Percentiles rank a stretch among this genome's conserved stretches.
Conservation (phyloP, 2,888 invertebrate genomes). For the Protophormia terraenovae region DNA sequence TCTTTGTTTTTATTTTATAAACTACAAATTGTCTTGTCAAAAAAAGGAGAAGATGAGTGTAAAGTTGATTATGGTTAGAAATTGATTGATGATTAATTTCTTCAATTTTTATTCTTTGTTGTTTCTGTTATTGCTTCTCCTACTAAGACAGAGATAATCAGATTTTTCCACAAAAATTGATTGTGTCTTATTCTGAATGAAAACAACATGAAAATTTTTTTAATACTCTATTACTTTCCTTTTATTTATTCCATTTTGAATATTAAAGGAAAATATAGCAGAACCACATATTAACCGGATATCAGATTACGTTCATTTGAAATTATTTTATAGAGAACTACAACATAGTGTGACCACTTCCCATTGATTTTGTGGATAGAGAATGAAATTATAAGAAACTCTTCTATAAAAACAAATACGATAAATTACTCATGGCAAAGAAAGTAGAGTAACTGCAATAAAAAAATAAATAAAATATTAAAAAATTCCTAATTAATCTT, state of each 20-base stretch:
- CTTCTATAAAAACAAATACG: conserved; percentile 16
- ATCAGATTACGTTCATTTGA: conserved; percentile 64
- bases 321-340: conserved; percentile 32
- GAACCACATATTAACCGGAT: conserved; percentile 60
- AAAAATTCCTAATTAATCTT: conserved; percentile 40
- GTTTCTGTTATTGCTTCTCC: not conserved
- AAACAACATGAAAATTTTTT: not conserved
- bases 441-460: not conserved
- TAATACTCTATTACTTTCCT: not conserved
- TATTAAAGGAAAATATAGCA: not conserved
- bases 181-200: conserved; percentile 35
- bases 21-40: conserved; percentile 13
- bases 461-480: not conserved
- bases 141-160: conserved; percentile 53
- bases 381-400: conserved; percentile 45
- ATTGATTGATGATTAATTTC: conserved; percentile 61
- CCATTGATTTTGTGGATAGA: conserved; percentile 33
- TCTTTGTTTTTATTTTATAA: not conserved
- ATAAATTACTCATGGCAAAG: not conserved
- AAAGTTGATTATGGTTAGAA: conserved; percentile 61
- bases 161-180: conserved; percentile 28
- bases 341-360: conserved; percentile 54
- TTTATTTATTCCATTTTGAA: not conserved
- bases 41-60: conserved; percentile 43
- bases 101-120: not conserved